Evolutionary conservation across 2,113 vertebrate genomes (phyloP), one percentile per base, ranked within the genome.

Genomic region (Lampris incognitus): DNA sequence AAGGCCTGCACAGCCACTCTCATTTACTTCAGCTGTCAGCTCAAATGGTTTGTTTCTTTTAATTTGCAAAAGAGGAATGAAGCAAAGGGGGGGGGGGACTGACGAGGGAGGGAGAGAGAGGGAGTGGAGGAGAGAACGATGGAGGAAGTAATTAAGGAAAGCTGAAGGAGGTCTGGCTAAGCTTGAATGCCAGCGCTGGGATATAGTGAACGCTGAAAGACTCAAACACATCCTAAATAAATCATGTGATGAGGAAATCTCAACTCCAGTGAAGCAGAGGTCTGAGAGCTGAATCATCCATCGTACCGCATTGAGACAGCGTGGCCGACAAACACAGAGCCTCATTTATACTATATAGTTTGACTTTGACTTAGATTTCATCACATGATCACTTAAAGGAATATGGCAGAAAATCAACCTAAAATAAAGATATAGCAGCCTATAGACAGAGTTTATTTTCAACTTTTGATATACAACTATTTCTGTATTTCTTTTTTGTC

Each of bases 201-300:
- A 84, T 83, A 83, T 9, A 68, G 73, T 61, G 87, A 76, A 73
- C 77, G 76, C 83, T 81, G 69, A 85, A 88, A 82, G 84, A 85
- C 85, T 81, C 79, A 48, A 83, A 66, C 78, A 76, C 84, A 86
- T 79, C 74, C 83, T 91, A 87, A 93, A 91, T 92, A 89, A 92
- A 91, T 91, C 86, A 92, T 91, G 79, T 69, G 81, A 79, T 49
- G 8, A 42, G 66, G 87, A 88, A 84, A 90, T 91, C 84, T 88
- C 88, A 88, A 82, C 75, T 76, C 73, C 51, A 48, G 69, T 87
- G 84, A 86, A 82, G 86, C 79, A 88, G 79, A 89, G 85, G 82
- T 85, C 69, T 44, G 62, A 74, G 69, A 72, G 66, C 57, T 10
- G 72, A 85, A 66, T 73, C 69, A 10, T 78, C 71, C 69, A 63